Evolutionary conservation across 2,888 invertebrate genomes (phyloP), one percentile per base, ranked within the genome.

Genomic region (Parnassius glacialis): DNA sequence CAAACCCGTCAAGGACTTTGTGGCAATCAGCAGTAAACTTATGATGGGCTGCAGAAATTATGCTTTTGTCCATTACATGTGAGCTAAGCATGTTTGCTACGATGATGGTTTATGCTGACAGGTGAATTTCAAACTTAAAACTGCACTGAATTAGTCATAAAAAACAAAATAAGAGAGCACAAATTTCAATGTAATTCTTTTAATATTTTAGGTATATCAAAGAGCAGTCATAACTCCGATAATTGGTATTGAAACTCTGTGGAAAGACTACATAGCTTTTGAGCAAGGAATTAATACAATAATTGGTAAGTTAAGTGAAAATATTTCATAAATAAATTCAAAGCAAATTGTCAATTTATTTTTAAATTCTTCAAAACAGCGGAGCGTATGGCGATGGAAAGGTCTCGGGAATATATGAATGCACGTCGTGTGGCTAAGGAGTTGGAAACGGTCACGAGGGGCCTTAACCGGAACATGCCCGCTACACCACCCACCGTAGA

Each of bases 221-320:
- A 93, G 97, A 64, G 99, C 98, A 0, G 97, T 99, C 0, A 95
- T 98, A 41, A 99, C 98, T 57, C 99, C 99, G 0, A 98, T 99
- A 93, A 95, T 97, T 52, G 98, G 98, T 64, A 98, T 99, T 79
- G 99, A 99, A 80, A 95, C 96, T 1, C 90, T 99, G 20, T 97
- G 97, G 97, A 98, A 98, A 79, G 99, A 99, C 75, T 99, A 99
- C 84, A 98, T 99, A 72, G 94, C 95, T 0, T 99, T 98, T 79
- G 99, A 99, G 85, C 96, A 98, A 85, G 95, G 95, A 70, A 97
- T 98, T 64, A 94, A 94, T 78, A 93, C 92, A 47, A 94, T 94
- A 41, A 94, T 94, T 64, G 90, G 90, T 90, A 70, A 66, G 59
- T 20, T 16, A 10, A 34, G 43, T 43, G 13, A 25, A 1, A 52